Evolutionary conservation across 2,113 vertebrate species (phyloP), one percentile per base, ranked within the genome.

Genomic region (Seriola aureovittata): DNA sequence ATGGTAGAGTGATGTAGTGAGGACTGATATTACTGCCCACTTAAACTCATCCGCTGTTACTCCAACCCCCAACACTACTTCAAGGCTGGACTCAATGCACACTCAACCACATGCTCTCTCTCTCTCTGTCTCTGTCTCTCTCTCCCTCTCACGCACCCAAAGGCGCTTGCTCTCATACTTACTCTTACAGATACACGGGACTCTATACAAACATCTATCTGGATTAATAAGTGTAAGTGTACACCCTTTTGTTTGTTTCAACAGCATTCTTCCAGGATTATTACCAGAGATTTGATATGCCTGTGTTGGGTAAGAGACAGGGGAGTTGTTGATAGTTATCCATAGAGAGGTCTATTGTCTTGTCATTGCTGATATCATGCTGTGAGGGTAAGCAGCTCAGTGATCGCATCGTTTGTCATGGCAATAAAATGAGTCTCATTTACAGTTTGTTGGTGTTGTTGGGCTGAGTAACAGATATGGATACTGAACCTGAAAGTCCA

Each of bases 221-320:
- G 85, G 71, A 83, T 55, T 57, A 70, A 68, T 38, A 71, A 85
- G 44, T 81, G 89, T 91, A 86, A 89, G 85, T 87, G 57, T 3
- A 79, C 63, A 86, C 60, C 32, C 52, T 74, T 84, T 84, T 81
- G 32, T 87, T 77, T 71, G 38, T 19, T 62, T 79, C 8, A 66
- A 9, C 5, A 1, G 13, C 34, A 59, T 74, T 88, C 44, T 65
- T 80, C 11, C 19, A 14, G 21, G n/a, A 44, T 84, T 75, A 71
- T 82, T 75, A 75, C 29, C 46, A 1, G 42, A 65, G 14, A 84
- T 82, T 19, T 71, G 16, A 84, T 80, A 66, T 19, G 13, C 50
- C 65, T 63, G 1, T 64, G 54, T 32, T 23, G 25, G 60, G n/a
- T n/a, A 14, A 23, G 58, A 71, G 55, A 55, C 21, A 44, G 23